Evolutionary conservation across 1,140 invertebrate genomes (phyloP), one percentile per base, ranked within the genome.

Genomic region (Bombus pascuorum): DNA sequence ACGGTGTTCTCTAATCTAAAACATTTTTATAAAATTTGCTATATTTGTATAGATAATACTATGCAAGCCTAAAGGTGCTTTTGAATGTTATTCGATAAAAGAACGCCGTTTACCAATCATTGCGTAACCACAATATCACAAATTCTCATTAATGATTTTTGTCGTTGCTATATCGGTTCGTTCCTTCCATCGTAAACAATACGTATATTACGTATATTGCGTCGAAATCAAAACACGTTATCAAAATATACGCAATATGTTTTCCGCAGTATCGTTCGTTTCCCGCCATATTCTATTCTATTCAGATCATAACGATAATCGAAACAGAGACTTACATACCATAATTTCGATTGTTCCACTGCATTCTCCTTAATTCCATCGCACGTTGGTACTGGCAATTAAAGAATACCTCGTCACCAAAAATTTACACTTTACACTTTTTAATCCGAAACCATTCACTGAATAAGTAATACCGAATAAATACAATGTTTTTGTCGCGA

Each of bases 351-450:
- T 39, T 15, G 47, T 70, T 71, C 15, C 22, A 34, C 22, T 22
- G 53, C 42, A 53, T 80, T 73, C n/a, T 85, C 10, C 25, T 80
- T 73, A 47, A 77, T 57, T 80, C 34, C 28, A 32, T 22, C 10
- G n/a, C 3, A n/a, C n/a, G 71, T 74, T 32, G 59, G 5, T 15
- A 15, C n/a, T 1, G 28, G 10, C 3, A 13, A 39, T 12, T 6
- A 22, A 39, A 42, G 0, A 6, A 32, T 39, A 34, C 37, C n/a
- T 25, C 0, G 0, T 15, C 4, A 37, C 3, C 10, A 28, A 6
- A 71, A n/a, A 28, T 47, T 44, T 53, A 6, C 15, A 18, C 3
- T 34, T 12, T 15, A 25, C 53, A 37, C 6, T 53, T 22, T 22
- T 6, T 22, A 53, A 53, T 28, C 18, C 6, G 6, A 53, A 53